These are phyloP conservation scores for Cerastis rubricosa DNA, from an alignment of 2,888 invertebrate genomes.

Conservation along the genomic window DNA sequence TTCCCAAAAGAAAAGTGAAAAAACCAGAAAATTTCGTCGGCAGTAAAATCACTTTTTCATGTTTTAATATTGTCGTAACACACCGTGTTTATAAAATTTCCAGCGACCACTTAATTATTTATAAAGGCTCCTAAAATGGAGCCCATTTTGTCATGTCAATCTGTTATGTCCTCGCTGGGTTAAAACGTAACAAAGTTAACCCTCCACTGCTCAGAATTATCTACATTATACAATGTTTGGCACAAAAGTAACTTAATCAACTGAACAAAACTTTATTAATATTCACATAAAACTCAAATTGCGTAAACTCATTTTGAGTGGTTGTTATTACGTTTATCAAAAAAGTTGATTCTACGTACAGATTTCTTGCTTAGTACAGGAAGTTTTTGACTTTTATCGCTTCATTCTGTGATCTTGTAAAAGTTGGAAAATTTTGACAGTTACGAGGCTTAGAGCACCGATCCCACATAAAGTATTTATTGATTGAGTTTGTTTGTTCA, in stretches of 20 bases:
- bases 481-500: conserved; percentile 11
- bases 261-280: conserved; percentile 39
- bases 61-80: conserved; percentile 45
- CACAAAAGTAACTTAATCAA: conserved; percentile 18
- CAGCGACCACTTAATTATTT: conserved; percentile 63
- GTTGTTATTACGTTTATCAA: conserved; percentile 44
- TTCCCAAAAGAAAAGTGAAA: conserved; percentile 17
- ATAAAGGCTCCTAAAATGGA: conserved; percentile 56
- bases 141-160: conserved; percentile 68
- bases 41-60: conserved; percentile 42
- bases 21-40: conserved; percentile 18
- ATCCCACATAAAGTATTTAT: conserved; percentile 23
- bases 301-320: conserved; percentile 19
- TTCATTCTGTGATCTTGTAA: conserved; percentile 12
- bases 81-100: conserved; percentile 40
- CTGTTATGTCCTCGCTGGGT: conserved; percentile 56
- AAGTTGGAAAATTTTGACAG: conserved; percentile 16
- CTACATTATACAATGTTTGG: conserved; percentile 39
- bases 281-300: conserved; percentile 40
- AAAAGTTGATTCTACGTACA: conserved; percentile 37
- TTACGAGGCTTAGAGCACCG: neutral
- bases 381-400: conserved; percentile 46
- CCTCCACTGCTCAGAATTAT: conserved; percentile 42
- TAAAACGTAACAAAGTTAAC: conserved; percentile 63
- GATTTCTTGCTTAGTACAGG: conserved; percentile 43